Evolutionary conservation across 2,888 invertebrate genomes (phyloP), one percentile per base, ranked within the genome.

Genomic region (Mythimna lalbum): DNA sequence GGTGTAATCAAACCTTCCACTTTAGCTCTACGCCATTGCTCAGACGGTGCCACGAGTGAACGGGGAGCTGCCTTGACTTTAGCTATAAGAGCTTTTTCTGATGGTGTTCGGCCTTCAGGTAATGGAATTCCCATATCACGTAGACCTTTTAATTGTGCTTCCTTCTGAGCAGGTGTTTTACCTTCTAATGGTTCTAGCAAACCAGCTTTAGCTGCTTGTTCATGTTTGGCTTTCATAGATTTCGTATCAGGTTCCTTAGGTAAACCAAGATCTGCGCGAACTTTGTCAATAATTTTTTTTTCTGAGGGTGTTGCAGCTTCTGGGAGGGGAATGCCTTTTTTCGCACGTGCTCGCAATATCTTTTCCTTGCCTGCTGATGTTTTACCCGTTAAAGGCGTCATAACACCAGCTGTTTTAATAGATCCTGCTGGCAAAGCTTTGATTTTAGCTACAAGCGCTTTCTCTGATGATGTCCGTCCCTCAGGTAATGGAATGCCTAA

Each of bases 401-500:
- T 31, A 17, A 31, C n/a, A 10, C 39, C 61, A 0, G 67, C 43
- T 10, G 69, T 33, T 68, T 68, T 68, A 3, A 5, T 19, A 4
- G 39, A 39, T 23, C 31, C 17, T 19, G 43, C 17, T 1, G 17
- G 27, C 1, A 27, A 50, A 21, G 47, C n/a, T 17, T 64, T 31
- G 31, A 72, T 14, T 56, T 66, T 74, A 12, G 47, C 69, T 23
- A 74, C n/a, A 2, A 76, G 49, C 39, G 61, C 27, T 57, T 74
- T 75, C 68, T 76, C 89, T 0, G 89, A 89, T 9, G 85, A 23
- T 3, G 89, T 86, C 59, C 82, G 72, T 7, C 87, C 88, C 77
- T 86, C 86, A 0, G 90, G 56, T 3, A 57, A 36, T 36, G 36
- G 56, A 21, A 57, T 57, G 0, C 56, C 56, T 36, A 57, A 21